Evolutionary conservation across 2,888 invertebrate genomes (phyloP).

Genomic region (Xanthia togata): DNA sequence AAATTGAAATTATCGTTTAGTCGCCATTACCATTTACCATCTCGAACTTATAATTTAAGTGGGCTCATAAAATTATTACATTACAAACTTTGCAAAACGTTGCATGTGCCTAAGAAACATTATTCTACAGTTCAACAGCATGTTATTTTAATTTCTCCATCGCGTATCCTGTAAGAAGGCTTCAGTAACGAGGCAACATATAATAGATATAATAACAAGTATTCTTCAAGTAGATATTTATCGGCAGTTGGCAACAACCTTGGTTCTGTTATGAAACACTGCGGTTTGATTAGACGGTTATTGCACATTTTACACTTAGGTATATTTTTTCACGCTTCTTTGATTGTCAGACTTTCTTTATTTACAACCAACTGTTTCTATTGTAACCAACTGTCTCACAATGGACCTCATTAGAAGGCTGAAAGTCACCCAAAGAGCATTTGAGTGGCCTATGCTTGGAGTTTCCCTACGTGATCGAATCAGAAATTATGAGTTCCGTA

Average conservation of each 20-base stretch:
- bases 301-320: constrained; percentile 19
- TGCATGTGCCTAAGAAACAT: background rate
- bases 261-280: constrained; percentile 49
- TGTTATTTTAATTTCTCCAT: constrained; percentile 8
- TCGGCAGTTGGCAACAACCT: constrained; percentile 48
- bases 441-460: no score
- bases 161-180: constrained; percentile 9
- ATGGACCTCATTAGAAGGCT: no score
- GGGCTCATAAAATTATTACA: background rate
- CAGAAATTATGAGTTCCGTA: no score
- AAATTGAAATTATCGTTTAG: background rate
- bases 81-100: background rate
- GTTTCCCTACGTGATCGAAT: no score
- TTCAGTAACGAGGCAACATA: constrained; percentile 10
- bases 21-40: no score
- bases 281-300: constrained; percentile 17
- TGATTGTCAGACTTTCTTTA: background rate
- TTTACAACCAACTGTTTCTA: background rate
- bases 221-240: background rate
- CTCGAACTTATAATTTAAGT: background rate
- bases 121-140: background rate
- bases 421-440: no score
- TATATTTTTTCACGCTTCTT: background rate
- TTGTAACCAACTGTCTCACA: no score
- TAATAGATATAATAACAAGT: no score